Evolutionary conservation across 2,888 invertebrate species (phyloP).

Genomic region (Helicoverpa assulta): DNA sequence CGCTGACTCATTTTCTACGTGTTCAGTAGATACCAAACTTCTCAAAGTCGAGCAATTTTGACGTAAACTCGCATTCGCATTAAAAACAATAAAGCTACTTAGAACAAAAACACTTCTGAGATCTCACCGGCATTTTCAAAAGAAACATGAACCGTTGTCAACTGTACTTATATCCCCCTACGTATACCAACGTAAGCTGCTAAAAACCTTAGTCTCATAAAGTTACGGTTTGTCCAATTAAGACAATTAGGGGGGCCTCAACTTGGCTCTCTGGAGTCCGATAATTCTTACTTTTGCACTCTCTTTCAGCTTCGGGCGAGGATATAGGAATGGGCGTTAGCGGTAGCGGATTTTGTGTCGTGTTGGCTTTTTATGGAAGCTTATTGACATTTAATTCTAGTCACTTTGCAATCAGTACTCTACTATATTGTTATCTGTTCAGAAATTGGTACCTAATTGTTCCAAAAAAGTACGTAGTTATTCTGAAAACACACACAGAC

Average conservation of each 20-base stretch:
- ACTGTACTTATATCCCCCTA: slow-evolving; percentile 5
- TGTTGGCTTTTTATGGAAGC: no score
- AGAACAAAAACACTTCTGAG: no score
- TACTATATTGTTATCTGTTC: no score
- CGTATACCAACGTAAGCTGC: slow-evolving; percentile 1
- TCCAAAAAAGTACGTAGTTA: neutral
- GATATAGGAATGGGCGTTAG: neutral
- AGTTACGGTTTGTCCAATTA: slow-evolving; percentile 68
- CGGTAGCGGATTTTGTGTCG: slow-evolving; percentile 3
- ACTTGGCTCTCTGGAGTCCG: slow-evolving; percentile 64
- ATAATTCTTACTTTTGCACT: slow-evolving; percentile 69
- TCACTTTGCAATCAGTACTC: no score
- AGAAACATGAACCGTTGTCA: slow-evolving; percentile 23
- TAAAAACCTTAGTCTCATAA: slow-evolving; percentile 39
- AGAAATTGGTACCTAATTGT: neutral
- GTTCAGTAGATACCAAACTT: neutral
- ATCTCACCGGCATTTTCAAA: slow-evolving; percentile 4
- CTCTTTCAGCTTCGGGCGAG: slow-evolving; percentile 31
- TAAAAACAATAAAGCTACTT: no score
- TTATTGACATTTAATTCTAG: no score
- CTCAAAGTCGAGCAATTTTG: no score
- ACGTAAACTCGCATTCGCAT: no score
- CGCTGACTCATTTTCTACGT: neutral
- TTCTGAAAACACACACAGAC: no score
- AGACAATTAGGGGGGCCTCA: slow-evolving; percentile 66